Base-by-base conservation (phyloP, 1,140 invertebrate species). In the Lucilia sericata region DNA sequence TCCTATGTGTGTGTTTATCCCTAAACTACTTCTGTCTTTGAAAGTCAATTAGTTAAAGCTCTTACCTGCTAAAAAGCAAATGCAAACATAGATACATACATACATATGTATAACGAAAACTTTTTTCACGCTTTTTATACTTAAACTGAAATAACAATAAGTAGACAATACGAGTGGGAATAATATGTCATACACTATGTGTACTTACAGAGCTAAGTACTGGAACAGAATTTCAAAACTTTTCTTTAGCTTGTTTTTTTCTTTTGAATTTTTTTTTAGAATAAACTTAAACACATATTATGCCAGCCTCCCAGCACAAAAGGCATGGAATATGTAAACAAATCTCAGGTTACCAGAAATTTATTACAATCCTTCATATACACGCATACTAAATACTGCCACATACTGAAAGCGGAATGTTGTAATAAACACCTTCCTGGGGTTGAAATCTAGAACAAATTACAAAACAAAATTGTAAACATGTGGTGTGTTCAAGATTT, bases 291-390 rank as follows among this genome's bases (percentile, higher is more conserved):
- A 17, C 0, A 8, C 5, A 55, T 12, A 55, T 55, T 14, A 55
- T 55, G 51, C 51, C 12, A 12, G 51, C 13, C 12, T 10, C 7
- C 51, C 7, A 55, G 13, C 5, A 17, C 13, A 17, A 19, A 21
- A 70, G 9, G 65, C 19, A 30, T 30, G 65, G 65, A 70, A 70
- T 2, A 21, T 17, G 65, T 70, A 70, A 70, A 70, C 65, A 70
- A 70, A 70, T 70, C 65, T 70, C 21, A 12, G 65, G n/a, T 70
- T 70, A 12, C 65, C 3, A 21, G 65, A 21, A 70, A 70, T 70
- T 70, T 25, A 70, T 70, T 21, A 70, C 65, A 70, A 70, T 70
- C 65, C 65, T 70, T 70, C 65, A 70, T 21, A 70, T 12, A 19
- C 65, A 70, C n/a, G 9, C n/a, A 21, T 12, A 25, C 65, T 7